Evolutionary conservation across 2,113 vertebrate genomes (phyloP).

Genomic region (Callocephalon fimbriatum): DNA sequence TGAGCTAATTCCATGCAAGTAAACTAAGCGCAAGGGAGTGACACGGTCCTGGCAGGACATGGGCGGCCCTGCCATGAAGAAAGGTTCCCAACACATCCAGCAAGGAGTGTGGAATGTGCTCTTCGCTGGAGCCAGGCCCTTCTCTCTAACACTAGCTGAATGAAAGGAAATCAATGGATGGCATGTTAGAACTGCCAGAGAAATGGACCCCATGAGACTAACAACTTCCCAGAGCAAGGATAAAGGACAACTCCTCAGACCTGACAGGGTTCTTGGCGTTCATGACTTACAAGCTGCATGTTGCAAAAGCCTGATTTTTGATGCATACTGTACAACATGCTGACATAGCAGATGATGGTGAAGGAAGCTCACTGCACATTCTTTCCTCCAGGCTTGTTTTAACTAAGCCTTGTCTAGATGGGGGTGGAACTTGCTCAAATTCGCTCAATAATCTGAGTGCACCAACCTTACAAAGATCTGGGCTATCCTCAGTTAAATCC

Average conservation of each 20-base stretch:
- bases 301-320: not conserved
- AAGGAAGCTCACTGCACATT: not conserved
- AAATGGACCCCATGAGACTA: not conserved
- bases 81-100: not conserved
- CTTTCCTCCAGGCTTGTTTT: not conserved
- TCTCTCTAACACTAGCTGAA: not conserved
- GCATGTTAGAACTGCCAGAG: not conserved
- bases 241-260: not conserved
- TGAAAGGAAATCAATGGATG: not conserved
- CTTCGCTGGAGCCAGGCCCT: not conserved
- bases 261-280: not conserved
- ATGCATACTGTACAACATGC: fast-evolving
- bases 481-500: not conserved
- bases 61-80: fast-evolving
- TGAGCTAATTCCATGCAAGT: not conserved
- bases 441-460: not conserved
- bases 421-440: not conserved
- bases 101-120: not conserved
- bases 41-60: not conserved
- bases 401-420: not conserved
- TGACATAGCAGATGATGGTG: not conserved
- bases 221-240: not conserved
- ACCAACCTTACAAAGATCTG: not conserved
- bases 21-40: not conserved
- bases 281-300: fast-evolving